These are phyloP conservation scores for Myocastor coypus DNA, from an alignment of 2,113 vertebrate genomes.

Conservation along the genomic window DNA sequence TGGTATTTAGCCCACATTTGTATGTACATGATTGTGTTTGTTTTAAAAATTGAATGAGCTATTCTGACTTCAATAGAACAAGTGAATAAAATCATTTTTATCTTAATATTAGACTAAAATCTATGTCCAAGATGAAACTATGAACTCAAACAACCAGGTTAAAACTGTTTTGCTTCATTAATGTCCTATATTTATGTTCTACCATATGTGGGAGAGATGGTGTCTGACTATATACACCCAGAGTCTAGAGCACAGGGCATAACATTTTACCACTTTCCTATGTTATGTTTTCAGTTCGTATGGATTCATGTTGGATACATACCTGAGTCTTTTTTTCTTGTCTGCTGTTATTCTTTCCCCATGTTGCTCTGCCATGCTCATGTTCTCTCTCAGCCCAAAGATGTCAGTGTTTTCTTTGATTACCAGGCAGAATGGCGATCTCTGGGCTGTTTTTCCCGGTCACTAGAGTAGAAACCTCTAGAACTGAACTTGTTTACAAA, in stretches of 20 bases:
- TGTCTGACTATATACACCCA: not conserved
- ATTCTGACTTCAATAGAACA: not conserved
- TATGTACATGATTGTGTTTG: not conserved
- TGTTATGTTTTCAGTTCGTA: not conserved
- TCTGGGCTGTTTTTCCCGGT: not conserved
- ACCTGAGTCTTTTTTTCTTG: not conserved
- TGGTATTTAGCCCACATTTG: constrained; percentile 52
- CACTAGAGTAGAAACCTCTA: not conserved
- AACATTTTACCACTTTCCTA: not conserved
- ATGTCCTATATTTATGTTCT: not conserved
- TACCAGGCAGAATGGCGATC: not conserved
- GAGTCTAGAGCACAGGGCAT: not conserved
- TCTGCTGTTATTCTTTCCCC: not conserved
- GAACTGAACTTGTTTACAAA: not conserved
- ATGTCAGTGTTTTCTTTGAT: constrained; percentile 2
- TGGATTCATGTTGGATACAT: not conserved
- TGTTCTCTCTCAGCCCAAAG: not conserved
- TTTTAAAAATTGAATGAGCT: not conserved
- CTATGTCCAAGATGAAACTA: not conserved
- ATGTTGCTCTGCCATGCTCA: not conserved
- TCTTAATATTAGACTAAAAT: not conserved
- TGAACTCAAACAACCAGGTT: not conserved
- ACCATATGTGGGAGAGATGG: not conserved
- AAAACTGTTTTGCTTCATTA: constrained; percentile 4
- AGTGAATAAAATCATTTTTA: not conserved